Evolutionary conservation across 1,140 invertebrate species (phyloP), one percentile per base, ranked within the genome.

Genomic region (Caerostris darwini): DNA sequence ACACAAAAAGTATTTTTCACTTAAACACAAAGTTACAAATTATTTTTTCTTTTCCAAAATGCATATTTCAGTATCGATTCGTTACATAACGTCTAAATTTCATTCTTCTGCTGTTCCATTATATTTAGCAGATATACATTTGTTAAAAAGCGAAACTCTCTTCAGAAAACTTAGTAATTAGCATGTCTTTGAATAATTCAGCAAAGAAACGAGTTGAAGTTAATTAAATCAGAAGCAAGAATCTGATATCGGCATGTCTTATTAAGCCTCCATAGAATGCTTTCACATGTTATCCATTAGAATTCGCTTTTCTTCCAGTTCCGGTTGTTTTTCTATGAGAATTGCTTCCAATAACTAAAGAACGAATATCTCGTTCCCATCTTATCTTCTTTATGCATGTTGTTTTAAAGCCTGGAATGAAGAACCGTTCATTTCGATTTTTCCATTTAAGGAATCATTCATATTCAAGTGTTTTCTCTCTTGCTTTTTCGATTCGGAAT

Each of bases 301-400:
- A 50, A 77, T 77, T 77, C 34, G 5, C 34, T 34, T 77, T 77
- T 67, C 61, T 67, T 67, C n/a, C 61, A 67, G n/a, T 4, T 12
- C 61, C 3, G 12, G 10, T 77, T 77, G 19, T 77, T 77, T 50
- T 77, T 77, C 71, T 50, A 67, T n/a, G 7, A 67, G 53, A 53
- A 77, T 77, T 53, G 53, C 8, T 50, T 77, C 71, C 71, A 77
- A 77, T 77, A 77, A 77, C 7, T 77, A 34, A 77, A 50, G 53
- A 77, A 77, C 53, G 71, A 71, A 77, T 77, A 77, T 77, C 71
- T 50, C 53, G 71, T 77, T 77, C 71, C 34, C 34, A 8, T 77
- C 71, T 77, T 8, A 34, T n/a, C 61, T n/a, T 14, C 14, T 6
- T 34, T 34, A 2, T 12, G 71, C 5, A 7, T 77, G 34, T 77